Conservation (phyloP, 2,113 vertebrate genomes). For the Pimephales promelas region DNA sequence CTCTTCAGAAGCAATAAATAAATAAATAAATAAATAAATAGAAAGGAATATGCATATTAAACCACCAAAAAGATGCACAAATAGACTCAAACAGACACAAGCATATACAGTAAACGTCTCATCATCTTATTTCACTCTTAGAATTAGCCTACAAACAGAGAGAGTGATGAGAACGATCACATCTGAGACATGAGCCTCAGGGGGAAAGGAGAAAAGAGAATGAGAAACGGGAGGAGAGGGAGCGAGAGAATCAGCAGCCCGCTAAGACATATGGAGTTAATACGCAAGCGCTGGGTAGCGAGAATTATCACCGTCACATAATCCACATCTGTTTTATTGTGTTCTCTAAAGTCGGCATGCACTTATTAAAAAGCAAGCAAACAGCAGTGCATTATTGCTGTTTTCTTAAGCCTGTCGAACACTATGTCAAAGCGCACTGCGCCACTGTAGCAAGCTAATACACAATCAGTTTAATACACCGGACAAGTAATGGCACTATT, state of each 20-base stretch:
- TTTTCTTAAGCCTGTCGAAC: slow-evolving; percentile 43
- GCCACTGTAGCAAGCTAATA: slow-evolving; percentile 45
- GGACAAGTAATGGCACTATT: slow-evolving; percentile 39
- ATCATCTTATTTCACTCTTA: slow-evolving; percentile 37
- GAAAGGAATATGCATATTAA: slow-evolving; percentile 8
- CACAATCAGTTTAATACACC: slow-evolving; percentile 46
- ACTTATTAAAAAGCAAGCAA: slow-evolving; percentile 54
- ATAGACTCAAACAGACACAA: slow-evolving; percentile 24
- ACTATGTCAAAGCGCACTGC: slow-evolving; percentile 40
- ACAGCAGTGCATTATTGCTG: slow-evolving; percentile 43
- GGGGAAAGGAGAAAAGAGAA: slow-evolving; percentile 18
- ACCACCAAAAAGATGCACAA: slow-evolving; percentile 17
- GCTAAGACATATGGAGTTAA: slow-evolving; percentile 42
- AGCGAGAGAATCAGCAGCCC: not conserved
- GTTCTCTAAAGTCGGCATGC: slow-evolving; percentile 27
- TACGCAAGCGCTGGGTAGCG: slow-evolving; percentile 7
- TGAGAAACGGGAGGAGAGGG: not conserved
- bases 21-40: no score
- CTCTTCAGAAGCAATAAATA: slow-evolving; percentile 41
- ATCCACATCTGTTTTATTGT: slow-evolving; percentile 52
- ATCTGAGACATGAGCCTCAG: slow-evolving; percentile 43
- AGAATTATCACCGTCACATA: slow-evolving; percentile 45
- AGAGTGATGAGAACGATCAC: slow-evolving; percentile 39
- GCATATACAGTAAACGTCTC: slow-evolving; percentile 41
- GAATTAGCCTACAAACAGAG: slow-evolving; percentile 49